Evolutionary conservation across 1,140 invertebrate genomes (phyloP).

Genomic region (Drosophila nikananu): DNA sequence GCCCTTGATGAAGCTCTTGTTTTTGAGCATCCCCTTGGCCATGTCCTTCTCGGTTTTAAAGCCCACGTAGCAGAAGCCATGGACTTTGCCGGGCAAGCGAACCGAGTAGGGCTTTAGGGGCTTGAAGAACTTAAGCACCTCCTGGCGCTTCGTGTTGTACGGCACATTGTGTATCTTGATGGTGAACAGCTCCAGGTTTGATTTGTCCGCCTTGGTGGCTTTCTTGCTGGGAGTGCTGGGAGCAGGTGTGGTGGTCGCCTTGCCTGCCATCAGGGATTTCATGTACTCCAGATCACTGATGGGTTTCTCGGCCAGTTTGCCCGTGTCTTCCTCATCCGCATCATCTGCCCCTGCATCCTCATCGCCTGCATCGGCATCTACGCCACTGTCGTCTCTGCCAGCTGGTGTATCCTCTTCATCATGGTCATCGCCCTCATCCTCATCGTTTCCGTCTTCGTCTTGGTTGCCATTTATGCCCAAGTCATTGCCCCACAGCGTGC

Average conservation of each 20-base stretch:
- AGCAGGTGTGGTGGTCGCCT: conserved; percentile 84
- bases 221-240: conserved; percentile 10
- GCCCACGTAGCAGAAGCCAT: conserved; percentile 96
- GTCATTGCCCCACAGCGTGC: conserved; percentile 91
- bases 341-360: conserved; percentile 43
- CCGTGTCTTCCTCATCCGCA: conserved; percentile 65
- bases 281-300: conserved; percentile 92
- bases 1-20: conserved; percentile 94
- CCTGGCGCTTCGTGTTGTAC: conserved; percentile 79
- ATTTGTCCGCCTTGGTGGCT: conserved; percentile 39
- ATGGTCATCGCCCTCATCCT: conserved; percentile 65
- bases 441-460: conserved; percentile 58
- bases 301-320: conserved; percentile 88
- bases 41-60: conserved; percentile 94
- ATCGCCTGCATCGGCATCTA: conserved; percentile 68
- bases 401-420: conserved; percentile 37
- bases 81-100: conserved; percentile 90
- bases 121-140: conserved; percentile 90
- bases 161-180: conserved; percentile 84
- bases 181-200: conserved; percentile 87
- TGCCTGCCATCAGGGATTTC: conserved; percentile 86
- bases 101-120: conserved; percentile 92
- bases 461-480: conserved; percentile 73
- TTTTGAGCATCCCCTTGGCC: conserved; percentile 93
- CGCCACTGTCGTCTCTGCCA: conserved; percentile 40